These are phyloP conservation scores for Ochotona curzoniae DNA, from an alignment of 2,113 vertebrate species.

Conservation along the genomic window DNA sequence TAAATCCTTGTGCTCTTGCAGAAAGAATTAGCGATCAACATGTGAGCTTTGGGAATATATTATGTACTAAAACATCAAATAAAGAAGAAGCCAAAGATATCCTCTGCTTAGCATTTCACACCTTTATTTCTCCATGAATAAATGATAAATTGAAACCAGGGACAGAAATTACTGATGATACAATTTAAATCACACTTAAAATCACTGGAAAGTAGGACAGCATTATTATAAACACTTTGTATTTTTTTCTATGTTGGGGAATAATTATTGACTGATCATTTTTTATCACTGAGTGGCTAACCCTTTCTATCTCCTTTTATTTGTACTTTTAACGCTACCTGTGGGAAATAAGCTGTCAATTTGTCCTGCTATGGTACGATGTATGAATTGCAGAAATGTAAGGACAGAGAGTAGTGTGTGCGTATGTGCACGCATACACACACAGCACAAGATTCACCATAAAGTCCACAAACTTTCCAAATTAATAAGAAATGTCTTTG, in stretches of 20 bases:
- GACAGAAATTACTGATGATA: neutral
- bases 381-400: neutral
- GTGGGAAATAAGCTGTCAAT: neutral
- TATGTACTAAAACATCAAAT: neutral
- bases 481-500: neutral
- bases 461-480: neutral
- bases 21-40: neutral
- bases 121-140: conserved; percentile 5
- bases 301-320: conserved; percentile 25
- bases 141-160: conserved; percentile 6
- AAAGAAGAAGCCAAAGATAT: neutral
- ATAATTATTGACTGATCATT: conserved; percentile 45
- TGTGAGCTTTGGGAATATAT: neutral
- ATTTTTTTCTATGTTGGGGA: neutral
- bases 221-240: conserved; percentile 17
- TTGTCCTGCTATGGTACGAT: neutral
- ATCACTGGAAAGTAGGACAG: neutral
- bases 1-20: neutral
- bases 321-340: conserved; percentile 14
- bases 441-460: neutral
- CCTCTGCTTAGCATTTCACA: neutral
- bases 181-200: conserved; percentile 53
- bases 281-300: conserved; percentile 53
- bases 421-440: neutral
- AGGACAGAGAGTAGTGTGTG: neutral